These are phyloP conservation scores for Coremacera marginata DNA, from an alignment of 2,888 invertebrate species.

Conservation along the genomic window DNA sequence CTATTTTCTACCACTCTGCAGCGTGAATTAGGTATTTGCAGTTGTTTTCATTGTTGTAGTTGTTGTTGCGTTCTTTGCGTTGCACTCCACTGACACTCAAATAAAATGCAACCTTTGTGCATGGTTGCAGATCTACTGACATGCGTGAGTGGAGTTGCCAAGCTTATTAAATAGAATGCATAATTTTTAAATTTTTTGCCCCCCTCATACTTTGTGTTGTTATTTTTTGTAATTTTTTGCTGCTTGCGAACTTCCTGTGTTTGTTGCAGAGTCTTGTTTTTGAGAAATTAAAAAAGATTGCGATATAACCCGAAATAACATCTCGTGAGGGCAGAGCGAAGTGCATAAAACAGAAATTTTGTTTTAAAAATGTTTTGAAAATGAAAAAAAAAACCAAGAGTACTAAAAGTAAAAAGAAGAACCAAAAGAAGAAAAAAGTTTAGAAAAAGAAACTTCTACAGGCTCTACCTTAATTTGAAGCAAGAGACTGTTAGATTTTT, in stretches of 20 bases:
- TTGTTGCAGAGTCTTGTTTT: too few relatives aligned
- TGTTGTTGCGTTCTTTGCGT: not conserved
- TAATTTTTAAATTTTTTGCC: not conserved
- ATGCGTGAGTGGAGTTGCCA: slow-evolving; percentile 16
- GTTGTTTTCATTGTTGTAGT: not conserved
- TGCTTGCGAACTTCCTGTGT: slow-evolving; percentile 35
- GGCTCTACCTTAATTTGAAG: too few relatives aligned
- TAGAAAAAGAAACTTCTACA: too few relatives aligned
- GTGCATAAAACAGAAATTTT: not conserved
- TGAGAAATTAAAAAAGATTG: not conserved
- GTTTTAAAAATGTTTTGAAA: not conserved
- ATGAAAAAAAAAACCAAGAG: too few relatives aligned
- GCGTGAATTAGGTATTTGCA: not conserved
- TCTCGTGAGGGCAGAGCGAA: not conserved
- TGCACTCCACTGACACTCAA: not conserved
- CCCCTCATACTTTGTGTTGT: not conserved
- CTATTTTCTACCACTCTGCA: slow-evolving; percentile 10
- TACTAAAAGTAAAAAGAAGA: too few relatives aligned
- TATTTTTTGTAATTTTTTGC: not conserved
- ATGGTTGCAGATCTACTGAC: slow-evolving; percentile 1
- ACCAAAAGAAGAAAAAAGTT: too few relatives aligned
- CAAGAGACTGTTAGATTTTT: too few relatives aligned
- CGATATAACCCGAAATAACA: not conserved
- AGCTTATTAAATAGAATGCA: not conserved
- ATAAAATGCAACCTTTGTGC: not conserved